These are phyloP conservation scores for Mionectes olivaceus DNA, from an alignment of 2,797 vertebrate genomes.

Conservation along the genomic window DNA sequence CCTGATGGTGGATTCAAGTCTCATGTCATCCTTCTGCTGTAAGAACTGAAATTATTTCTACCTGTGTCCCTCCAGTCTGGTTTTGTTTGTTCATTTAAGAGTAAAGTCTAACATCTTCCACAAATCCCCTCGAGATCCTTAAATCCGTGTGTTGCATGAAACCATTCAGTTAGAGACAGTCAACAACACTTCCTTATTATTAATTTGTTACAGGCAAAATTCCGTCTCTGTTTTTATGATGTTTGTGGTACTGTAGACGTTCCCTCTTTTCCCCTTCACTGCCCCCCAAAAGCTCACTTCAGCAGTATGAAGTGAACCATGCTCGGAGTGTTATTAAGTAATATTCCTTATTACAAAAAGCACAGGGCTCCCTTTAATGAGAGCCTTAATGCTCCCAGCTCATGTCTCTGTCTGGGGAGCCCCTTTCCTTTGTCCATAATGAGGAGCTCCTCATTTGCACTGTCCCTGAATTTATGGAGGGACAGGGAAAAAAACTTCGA, in stretches of 20 bases:
- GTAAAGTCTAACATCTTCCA: constrained; percentile 8
- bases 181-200: constrained; percentile 31
- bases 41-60: neutral
- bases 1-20: neutral
- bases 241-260: constrained; percentile 40
- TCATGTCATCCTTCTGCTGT: neutral
- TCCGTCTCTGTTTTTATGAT: constrained; percentile 45
- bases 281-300: constrained; percentile 58
- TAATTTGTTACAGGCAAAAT: constrained; percentile 54
- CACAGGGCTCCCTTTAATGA: constrained; percentile 71
- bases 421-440: constrained; percentile 72
- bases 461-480: constrained; percentile 76
- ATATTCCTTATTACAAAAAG: constrained; percentile 59
- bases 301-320: constrained; percentile 47
- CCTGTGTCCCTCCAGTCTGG: constrained; percentile 2
- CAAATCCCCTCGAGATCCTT: neutral
- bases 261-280: constrained; percentile 11
- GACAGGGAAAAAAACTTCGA: constrained; percentile 51
- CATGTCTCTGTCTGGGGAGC: constrained; percentile 63
- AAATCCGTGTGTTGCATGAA: constrained; percentile 41
- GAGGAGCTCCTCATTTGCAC: constrained; percentile 80
- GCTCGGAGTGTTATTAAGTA: constrained; percentile 52
- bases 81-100: constrained; percentile 60
- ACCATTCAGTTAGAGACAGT: constrained; percentile 30
- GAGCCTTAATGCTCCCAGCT: constrained; percentile 46